Percentiles rank a stretch among this genome's conserved stretches.
Conservation (phyloP, 2,113 vertebrate species). For the Onychostruthus taczanowskii region DNA sequence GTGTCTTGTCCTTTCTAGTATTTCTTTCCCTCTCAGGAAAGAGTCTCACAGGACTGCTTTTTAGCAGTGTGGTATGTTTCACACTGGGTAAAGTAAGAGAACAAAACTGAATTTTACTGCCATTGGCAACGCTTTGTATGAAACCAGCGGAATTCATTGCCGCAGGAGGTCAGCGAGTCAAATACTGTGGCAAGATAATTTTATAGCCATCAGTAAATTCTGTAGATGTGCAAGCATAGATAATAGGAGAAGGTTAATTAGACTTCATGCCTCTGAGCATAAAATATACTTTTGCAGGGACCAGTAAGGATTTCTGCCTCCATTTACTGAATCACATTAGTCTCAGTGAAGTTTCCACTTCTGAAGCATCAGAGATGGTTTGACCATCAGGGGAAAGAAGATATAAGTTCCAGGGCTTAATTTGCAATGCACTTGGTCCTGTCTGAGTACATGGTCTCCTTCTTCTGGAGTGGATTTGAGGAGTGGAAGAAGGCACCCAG, state of each 20-base stretch:
- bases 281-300: conserved; percentile 30
- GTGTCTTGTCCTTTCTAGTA: not conserved
- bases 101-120: not conserved
- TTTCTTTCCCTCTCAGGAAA: not conserved
- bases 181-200: conserved; percentile 59
- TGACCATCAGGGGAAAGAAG: not conserved
- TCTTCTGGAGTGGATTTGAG: not conserved
- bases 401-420: not conserved
- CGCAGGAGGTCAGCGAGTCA: conserved; percentile 36
- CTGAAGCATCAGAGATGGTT: not conserved
- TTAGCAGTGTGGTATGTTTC: not conserved
- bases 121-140: conserved; percentile 13
- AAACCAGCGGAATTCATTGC: conserved; percentile 25
- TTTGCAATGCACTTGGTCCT: not conserved
- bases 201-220: conserved; percentile 67
- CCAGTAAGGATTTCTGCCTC: conserved; percentile 16
- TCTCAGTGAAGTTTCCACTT: not conserved
- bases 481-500: not conserved
- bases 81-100: not conserved
- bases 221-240: conserved; percentile 45
- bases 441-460: not conserved
- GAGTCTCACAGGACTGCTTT: not conserved
- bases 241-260: conserved; percentile 69
- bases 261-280: conserved; percentile 47
- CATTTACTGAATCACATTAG: conserved; percentile 3